Evolutionary conservation across 2,888 invertebrate species (phyloP).

Genomic region (Coenonympha arcania): DNA sequence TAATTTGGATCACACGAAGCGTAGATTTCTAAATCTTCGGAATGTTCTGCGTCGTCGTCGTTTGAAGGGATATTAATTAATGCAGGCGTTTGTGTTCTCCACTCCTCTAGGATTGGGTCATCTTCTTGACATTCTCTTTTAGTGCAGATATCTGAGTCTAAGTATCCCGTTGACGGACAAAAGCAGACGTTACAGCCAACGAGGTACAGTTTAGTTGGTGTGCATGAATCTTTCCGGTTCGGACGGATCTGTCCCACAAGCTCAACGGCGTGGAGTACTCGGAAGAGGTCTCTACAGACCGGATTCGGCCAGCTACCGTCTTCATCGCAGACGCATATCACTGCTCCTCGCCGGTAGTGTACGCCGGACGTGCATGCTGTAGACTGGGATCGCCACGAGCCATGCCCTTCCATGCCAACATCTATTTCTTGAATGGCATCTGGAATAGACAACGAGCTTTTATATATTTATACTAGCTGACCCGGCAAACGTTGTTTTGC

Average conservation of each 20-base stretch:
- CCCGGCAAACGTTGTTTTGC: too few species aligned
- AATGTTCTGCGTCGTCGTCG: constrained; percentile 15
- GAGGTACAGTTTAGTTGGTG: constrained; percentile 44
- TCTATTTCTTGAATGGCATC: constrained; percentile 52
- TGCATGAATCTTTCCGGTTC: constrained; percentile 36
- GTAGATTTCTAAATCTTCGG: constrained; percentile 40
- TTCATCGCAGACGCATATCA: constrained; percentile 53
- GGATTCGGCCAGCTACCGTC: constrained; percentile 62
- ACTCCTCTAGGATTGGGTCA: constrained; percentile 30
- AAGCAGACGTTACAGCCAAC: constrained; percentile 56
- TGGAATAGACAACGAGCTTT: constrained; percentile 23
- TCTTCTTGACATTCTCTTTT: constrained; percentile 38
- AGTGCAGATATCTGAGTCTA: constrained; percentile 47
- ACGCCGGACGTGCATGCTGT: constrained; percentile 48
- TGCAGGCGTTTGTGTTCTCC: neutral
- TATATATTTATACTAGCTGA: neutral
- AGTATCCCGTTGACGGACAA: constrained; percentile 41
- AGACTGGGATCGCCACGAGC: constrained; percentile 45
- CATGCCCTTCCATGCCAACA: constrained; percentile 61
- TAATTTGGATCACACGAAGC: constrained; percentile 51
- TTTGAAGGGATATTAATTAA: neutral
- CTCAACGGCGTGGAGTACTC: constrained; percentile 47
- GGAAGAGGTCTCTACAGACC: constrained; percentile 52
- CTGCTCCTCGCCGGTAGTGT: constrained; percentile 40
- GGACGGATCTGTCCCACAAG: constrained; percentile 28